Conservation (phyloP, 2,797 vertebrate genomes). For the Gobionotothen gibberifrons region DNA sequence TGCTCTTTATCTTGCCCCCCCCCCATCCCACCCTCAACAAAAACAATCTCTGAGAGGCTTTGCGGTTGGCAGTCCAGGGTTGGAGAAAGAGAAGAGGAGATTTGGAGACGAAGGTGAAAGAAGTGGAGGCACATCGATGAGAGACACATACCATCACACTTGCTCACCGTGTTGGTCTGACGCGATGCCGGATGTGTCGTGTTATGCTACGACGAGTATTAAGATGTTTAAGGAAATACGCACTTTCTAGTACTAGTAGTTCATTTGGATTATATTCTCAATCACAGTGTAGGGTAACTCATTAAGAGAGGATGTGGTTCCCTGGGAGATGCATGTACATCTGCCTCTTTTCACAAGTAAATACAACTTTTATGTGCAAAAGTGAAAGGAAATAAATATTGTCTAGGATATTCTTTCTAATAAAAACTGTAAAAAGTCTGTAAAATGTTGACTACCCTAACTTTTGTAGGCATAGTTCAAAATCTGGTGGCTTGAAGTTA, state of each 20-base stretch:
- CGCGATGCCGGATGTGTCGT: constrained; percentile 48
- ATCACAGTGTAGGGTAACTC: constrained; percentile 10
- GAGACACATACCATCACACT: constrained; percentile 41
- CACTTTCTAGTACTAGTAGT: background rate
- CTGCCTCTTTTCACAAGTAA: background rate
- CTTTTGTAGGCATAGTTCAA: background rate
- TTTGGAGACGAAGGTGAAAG: constrained; percentile 7
- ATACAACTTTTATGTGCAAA: background rate
- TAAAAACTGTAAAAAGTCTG: background rate
- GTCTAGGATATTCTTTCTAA: background rate
- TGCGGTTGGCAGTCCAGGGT: constrained; percentile 35
- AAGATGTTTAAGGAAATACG: constrained; percentile 44
- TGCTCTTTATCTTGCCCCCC: constrained; percentile 69
- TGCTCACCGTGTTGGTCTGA: constrained; percentile 42
- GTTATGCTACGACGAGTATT: constrained; percentile 28
- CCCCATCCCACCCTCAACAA: constrained; percentile 40
- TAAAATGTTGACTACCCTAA: background rate
- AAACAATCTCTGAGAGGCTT: constrained; percentile 57
- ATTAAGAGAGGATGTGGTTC: background rate
- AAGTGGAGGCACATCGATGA: constrained; percentile 29
- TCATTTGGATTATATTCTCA: constrained; percentile 28
- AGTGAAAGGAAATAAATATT: background rate
- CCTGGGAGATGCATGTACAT: background rate
- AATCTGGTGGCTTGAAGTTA: background rate
- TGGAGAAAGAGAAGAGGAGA: constrained; percentile 6